Base-by-base conservation (phyloP, 2,113 vertebrate species). In the Agelaius tricolor region DNA sequence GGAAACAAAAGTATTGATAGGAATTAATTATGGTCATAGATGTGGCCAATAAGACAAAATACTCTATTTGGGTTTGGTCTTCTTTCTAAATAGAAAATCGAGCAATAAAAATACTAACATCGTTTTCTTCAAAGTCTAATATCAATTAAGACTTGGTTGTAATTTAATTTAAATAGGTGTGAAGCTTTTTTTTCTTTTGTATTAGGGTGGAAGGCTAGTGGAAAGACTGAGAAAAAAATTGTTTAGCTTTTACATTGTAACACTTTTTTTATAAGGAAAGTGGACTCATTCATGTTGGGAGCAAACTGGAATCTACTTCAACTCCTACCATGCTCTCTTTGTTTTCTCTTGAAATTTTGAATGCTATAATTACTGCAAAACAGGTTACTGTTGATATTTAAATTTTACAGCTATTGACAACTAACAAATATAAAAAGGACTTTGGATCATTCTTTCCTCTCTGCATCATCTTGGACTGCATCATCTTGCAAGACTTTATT, bases 181-280 rank as follows among this genome's bases (percentile, higher is more conserved):
- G 22, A 14, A 67, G 11, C 1, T 65, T 68, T n/a, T 24, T 81
- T 54, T 27, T 10, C 19, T 41, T 66, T 54, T 24, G 5, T 10
- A 2, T 27, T 73, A 22, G 21, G 6, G 15, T 44, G 9, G 33
- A 67, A 67, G 7, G 3, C 6, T n/a, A 85, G 33, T 4, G 21
- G 18, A 67, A 91, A 86, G 27, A 46, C 22, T 43, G 23, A 57
- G 54, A 14, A 61, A 75, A 86, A 0, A 11, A 65, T 0, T 35
- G 10, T 6, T 35, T 1, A 43, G 3, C 22, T 67, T 44, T 15
- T 31, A n/a, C 0, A 1, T 43, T 15, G 3, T 11, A 72, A 75
- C 27, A 76, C 5, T 10, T 63, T 62, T 47, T 46, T 76, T 37
- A 24, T 47, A 9, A 61, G 9, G 8, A 81, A 77, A 61, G 28